Evolutionary conservation across 2,888 invertebrate genomes (phyloP), one percentile per base, ranked within the genome.

Genomic region (Hecatera dysodea): DNA sequence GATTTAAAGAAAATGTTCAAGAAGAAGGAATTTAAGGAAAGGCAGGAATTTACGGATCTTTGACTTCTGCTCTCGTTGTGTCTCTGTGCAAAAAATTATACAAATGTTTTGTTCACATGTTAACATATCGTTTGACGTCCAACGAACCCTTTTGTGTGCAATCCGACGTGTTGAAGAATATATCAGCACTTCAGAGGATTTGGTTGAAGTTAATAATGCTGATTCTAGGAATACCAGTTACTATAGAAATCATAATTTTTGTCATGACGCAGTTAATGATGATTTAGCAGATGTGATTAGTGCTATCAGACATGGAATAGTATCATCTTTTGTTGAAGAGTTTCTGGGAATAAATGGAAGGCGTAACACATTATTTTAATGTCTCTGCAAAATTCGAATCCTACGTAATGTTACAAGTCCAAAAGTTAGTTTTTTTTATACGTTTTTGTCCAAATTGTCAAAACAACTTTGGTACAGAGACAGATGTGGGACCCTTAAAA

Each of bases 91-190:
- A 50, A 72, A 78, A 79, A 81, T 82, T 84, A 83, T 82, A 87
- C 82, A 86, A 90, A 90, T 88, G 90, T 91, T 89, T 86, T 86
- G 79, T 82, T 86, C 87, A 86, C 90, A 89, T 87, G 90, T 86
- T 88, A 87, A 88, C 88, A 86, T 86, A 86, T 80, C 59, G 86
- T 87, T 86, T 91, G 91, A 91, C 89, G 88, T 81, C 82, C 78
- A 81, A 85, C 88, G 87, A 91, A 88, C 91, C 91, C 89, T 88
- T 86, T 89, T 90, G 89, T 91, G 89, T 90, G 90, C 87, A 82
- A 80, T 79, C 71, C 87, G 90, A 91, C 90, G 90, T 90, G 91
- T 89, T 90, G 88, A 91, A 89, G 92, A 91, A 92, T 93, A 91
- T 91, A 92, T 93, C 90, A 91, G 87, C 52, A 55, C 53, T 36